Percentiles rank a stretch among this genome's conserved stretches.
Conservation (phyloP, 2,113 vertebrate species). For the Mormyrus iriodes region DNA sequence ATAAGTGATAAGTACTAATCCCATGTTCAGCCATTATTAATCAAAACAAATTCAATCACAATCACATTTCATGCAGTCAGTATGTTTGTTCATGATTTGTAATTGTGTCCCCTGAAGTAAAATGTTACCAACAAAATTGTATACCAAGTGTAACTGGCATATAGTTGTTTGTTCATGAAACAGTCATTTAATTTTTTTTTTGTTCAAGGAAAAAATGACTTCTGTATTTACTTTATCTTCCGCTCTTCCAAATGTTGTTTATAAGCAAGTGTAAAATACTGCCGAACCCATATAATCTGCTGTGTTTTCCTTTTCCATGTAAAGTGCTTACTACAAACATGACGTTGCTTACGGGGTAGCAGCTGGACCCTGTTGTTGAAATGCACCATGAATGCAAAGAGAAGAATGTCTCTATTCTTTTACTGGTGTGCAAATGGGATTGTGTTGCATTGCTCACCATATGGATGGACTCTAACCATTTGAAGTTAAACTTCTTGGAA, state of each 20-base stretch:
- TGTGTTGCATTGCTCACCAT: background rate
- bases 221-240: background rate
- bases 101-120: too few relatives aligned
- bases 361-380: background rate
- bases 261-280: constrained; percentile 26
- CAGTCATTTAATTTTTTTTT: background rate
- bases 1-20: background rate
- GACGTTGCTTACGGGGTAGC: background rate
- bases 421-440: background rate
- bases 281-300: constrained; percentile 37
- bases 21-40: background rate
- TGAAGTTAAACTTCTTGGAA: background rate
- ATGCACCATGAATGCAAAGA: background rate
- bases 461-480: background rate
- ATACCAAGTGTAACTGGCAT: too few relatives aligned
- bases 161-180: background rate
- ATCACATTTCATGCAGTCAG: background rate
- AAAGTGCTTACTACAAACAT: constrained; percentile 21
- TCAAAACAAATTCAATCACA: too few relatives aligned
- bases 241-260: too few relatives aligned
- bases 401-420: background rate
- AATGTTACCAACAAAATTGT: too few relatives aligned
- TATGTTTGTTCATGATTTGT: too few relatives aligned
- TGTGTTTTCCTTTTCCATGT: background rate
- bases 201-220: background rate